These are phyloP conservation scores for Macaca fascicularis DNA, from an alignment of 2,113 vertebrate species.

Conservation along the genomic window T2T-MFA8v1.1 NC_088388.1:82722001-82722500, in stretches of 20 bases:
- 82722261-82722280: not conserved
- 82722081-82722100: not conserved
- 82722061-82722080: not conserved
- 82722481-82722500: not conserved
- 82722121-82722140: not conserved
- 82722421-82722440: not conserved
- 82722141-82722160: not conserved
- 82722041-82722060: not conserved
- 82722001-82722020: not conserved
- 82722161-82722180: not conserved
- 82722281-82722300: not conserved
- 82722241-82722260: not conserved
- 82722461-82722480: not conserved
- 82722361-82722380: not conserved
- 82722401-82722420: not conserved
- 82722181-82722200: not conserved
- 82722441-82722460: not conserved
- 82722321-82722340: not conserved
- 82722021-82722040: not conserved
- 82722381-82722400: not conserved
- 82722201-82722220: not conserved
- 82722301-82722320: not conserved
- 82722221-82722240: not conserved
- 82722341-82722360: not conserved
- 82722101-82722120: not conserved